Evolutionary conservation across 2,113 vertebrate species (phyloP).

Genomic region (Mus pahari): DNA sequence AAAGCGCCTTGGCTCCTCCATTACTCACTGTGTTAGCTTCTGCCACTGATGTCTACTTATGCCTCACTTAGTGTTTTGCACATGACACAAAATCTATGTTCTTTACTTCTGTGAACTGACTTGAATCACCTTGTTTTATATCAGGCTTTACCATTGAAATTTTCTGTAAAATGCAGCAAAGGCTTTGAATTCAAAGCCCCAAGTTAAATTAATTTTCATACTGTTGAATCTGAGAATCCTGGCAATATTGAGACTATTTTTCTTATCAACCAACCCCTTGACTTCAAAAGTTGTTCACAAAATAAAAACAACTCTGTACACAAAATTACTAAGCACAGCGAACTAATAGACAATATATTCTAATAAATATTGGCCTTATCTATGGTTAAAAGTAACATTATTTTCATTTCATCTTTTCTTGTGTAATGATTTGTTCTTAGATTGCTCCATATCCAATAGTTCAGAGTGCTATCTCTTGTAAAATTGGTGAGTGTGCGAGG

Average conservation of each 20-base stretch:
- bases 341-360: background rate
- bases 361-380: background rate
- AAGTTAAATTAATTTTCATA: background rate
- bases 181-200: background rate
- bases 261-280: background rate
- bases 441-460: background rate
- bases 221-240: background rate
- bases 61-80: rapidly evolving
- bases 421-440: background rate
- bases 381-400: background rate
- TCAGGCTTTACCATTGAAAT: background rate
- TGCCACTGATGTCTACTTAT: background rate
- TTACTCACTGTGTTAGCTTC: too few species aligned
- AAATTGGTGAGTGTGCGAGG: background rate
- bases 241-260: background rate
- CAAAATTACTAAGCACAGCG: background rate
- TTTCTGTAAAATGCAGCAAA: background rate
- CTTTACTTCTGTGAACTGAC: background rate
- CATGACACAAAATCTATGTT: background rate
- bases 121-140: background rate
- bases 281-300: constrained; percentile 31
- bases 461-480: background rate
- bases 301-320: background rate
- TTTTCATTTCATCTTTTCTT: background rate
- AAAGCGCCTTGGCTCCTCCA: rapidly evolving